Evolutionary conservation across 2,113 vertebrate genomes (phyloP).

Genomic region (Heliornis fulica): DNA sequence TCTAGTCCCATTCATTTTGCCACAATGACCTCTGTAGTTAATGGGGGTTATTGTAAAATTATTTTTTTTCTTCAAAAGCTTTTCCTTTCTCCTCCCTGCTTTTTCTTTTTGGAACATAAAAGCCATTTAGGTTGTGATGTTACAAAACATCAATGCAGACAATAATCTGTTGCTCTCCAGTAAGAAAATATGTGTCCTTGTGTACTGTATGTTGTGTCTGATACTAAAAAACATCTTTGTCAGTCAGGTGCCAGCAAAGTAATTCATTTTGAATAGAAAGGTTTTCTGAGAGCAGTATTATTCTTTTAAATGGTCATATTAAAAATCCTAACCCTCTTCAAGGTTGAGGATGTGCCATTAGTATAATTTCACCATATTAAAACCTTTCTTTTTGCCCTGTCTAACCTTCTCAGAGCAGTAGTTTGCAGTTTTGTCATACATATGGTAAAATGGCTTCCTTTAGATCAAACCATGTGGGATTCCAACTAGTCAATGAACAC

Average conservation of each 20-base stretch:
- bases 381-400: neutral
- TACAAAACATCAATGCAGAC: constrained; percentile 68
- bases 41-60: constrained; percentile 73
- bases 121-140: constrained; percentile 70
- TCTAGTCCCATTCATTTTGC: constrained; percentile 74
- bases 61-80: constrained; percentile 66
- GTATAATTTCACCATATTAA: constrained; percentile 12
- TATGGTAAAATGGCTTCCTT: neutral
- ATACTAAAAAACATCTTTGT: constrained; percentile 3
- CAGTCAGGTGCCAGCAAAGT: constrained; percentile 3
- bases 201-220: neutral
- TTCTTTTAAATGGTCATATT: constrained; percentile 25
- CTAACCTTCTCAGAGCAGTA: neutral
- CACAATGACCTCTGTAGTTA: constrained; percentile 74
- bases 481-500: neutral
- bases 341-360: neutral
- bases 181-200: constrained; percentile 40
- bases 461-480: neutral
- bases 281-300: neutral
- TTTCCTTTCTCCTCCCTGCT: constrained; percentile 38
- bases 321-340: constrained; percentile 7
- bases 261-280: neutral
- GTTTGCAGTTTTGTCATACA: neutral
- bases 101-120: constrained; percentile 69
- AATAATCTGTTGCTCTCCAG: constrained; percentile 46